Evolutionary conservation across 2,797 vertebrate species (phyloP), one percentile per base, ranked within the genome.

Genomic region (Lepus oiostolus): DNA sequence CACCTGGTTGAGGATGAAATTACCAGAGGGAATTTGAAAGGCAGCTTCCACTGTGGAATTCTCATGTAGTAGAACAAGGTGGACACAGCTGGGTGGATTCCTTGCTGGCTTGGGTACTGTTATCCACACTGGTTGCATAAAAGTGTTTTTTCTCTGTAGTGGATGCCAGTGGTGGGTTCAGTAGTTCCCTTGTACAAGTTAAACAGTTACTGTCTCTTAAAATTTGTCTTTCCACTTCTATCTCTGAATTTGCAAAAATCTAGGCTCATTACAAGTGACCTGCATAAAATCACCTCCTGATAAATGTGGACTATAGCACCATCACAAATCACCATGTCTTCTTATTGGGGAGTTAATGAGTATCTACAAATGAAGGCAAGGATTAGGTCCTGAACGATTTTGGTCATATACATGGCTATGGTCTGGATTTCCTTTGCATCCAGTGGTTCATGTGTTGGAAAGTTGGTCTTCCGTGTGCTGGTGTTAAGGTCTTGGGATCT

Each of bases 111-210:
- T 82, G 22, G 7, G 35, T 75, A 2, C n/a, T 16, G 50, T 14
- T 50, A 62, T 71, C 0, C 17, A n/a, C 0, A 1, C 7, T 1
- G 3, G 42, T 28, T 1, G 32, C 32, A 70, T n/a, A 1, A 7
- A 16, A 89, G 7, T 21, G 4, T 17, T 84, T 52, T 81, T 81
- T 75, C n/a, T 32, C 54, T 10, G 42, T 4, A n/a, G 26, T 26
- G 10, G 24, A 12, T 60, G 38, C 38, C 88, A 71, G 60, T 17
- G 22, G 24, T 79, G 85, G 50, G 5, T 60, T 90, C 62, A 75
- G 60, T 75, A 77, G 30, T 79, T 79, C n/a, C 58, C 62, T 6
- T 21, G 4, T 28, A 42, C 4, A 65, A 76, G 24, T 86, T 63
- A 87, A 81, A 13, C 26, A 58, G 22, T 68, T 67, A 79, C 3